Conservation (phyloP, 2,888 invertebrate genomes). For the Eupsilia transversa region DNA sequence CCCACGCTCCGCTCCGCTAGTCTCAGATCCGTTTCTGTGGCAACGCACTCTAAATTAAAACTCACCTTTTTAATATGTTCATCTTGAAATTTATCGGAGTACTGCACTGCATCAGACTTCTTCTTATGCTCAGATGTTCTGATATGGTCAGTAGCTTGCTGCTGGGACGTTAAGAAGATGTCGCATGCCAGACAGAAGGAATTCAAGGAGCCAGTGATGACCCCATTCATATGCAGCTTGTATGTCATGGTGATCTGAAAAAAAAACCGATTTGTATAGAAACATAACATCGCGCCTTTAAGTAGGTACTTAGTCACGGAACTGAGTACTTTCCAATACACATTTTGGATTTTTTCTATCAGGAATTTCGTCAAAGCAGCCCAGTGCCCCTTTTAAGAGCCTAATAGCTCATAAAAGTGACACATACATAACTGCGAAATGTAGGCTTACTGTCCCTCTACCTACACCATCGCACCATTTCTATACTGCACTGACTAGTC, state of each 20-base stretch:
- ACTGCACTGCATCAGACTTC: slow-evolving; percentile 58
- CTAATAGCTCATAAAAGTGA: neutral
- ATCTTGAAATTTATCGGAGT: slow-evolving; percentile 70
- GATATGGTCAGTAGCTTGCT: slow-evolving; percentile 60
- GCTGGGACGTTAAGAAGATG: slow-evolving; percentile 60
- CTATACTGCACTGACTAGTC: neutral
- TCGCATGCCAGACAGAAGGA: slow-evolving; percentile 76
- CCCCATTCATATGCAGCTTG: slow-evolving; percentile 67
- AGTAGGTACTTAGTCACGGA: neutral
- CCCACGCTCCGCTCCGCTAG: neutral
- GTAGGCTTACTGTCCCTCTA: neutral
- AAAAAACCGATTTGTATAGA: neutral
- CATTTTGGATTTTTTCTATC: neutral
- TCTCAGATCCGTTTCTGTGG: neutral
- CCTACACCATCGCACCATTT: neutral
- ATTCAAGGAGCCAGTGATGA: slow-evolving; percentile 71
- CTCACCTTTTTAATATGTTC: slow-evolving; percentile 75
- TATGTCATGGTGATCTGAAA: slow-evolving; percentile 50
- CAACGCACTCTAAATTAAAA: neutral
- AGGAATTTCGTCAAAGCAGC: neutral
- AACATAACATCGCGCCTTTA: neutral
- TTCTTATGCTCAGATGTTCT: slow-evolving; percentile 62
- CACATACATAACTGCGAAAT: neutral
- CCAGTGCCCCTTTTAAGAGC: too few species aligned
- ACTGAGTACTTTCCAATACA: neutral